Evolutionary conservation across 2,797 vertebrate genomes (phyloP).

Genomic region (Brachyalestes nurse): DNA sequence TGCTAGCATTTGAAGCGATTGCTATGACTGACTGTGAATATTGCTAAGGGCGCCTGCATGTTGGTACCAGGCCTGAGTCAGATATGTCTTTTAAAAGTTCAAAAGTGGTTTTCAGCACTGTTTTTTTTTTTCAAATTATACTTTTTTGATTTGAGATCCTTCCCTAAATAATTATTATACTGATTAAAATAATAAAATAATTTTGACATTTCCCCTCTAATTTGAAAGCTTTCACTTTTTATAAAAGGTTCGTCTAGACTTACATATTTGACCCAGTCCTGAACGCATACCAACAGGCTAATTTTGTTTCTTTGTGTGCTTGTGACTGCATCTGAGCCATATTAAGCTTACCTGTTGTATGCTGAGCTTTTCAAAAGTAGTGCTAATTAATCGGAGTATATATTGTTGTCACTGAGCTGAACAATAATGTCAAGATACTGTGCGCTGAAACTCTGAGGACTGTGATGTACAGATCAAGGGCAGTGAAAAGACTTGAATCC

Average conservation of each 20-base stretch:
- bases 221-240: too few species aligned
- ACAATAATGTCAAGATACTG: conserved; percentile 52
- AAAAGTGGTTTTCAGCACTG: neutral
- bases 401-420: conserved; percentile 48
- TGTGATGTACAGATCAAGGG: conserved; percentile 63
- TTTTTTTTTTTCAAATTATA: neutral
- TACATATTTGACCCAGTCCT: conserved; percentile 56
- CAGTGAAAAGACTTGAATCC: conserved; percentile 58
- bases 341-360: conserved; percentile 69
- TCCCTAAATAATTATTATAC: neutral
- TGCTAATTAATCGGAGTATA: conserved; percentile 52
- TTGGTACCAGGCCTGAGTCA: conserved; percentile 56
- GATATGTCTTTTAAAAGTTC: conserved; percentile 38
- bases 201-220: neutral
- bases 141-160: neutral
- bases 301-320: conserved; percentile 65
- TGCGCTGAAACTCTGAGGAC: conserved; percentile 35
- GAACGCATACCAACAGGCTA: conserved; percentile 43
- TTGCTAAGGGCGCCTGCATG: conserved; percentile 48
- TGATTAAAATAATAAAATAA: neutral
- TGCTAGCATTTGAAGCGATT: conserved; percentile 48
- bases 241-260: neutral
- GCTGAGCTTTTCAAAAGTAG: conserved; percentile 57
- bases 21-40: conserved; percentile 54
- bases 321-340: conserved; percentile 84